Evolutionary conservation across 2,888 invertebrate genomes (phyloP).

Genomic region (Xylota segnis): DNA sequence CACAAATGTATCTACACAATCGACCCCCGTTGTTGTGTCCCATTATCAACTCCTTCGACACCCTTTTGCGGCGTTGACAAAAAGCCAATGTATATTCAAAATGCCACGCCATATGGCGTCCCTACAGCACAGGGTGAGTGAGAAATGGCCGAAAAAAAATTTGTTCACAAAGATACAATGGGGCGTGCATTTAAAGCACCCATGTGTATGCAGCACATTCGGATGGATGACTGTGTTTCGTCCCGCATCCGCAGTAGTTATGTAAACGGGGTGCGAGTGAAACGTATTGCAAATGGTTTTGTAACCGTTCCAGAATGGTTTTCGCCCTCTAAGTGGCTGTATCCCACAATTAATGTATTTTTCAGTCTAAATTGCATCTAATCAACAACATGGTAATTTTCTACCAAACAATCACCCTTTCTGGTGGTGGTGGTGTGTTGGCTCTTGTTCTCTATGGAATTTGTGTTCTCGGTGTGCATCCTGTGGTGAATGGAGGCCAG

Average conservation of each 20-base stretch:
- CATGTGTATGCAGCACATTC: slow-evolving; percentile 11
- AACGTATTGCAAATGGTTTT: slow-evolving; percentile 34
- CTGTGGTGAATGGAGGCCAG: slow-evolving; percentile 23
- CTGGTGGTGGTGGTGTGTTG: slow-evolving; percentile 17
- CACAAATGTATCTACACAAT: slow-evolving; percentile 14
- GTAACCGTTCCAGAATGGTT: slow-evolving; percentile 37
- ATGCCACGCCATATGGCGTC: slow-evolving; percentile 29
- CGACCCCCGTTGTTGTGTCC: slow-evolving; percentile 5
- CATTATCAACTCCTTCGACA: slow-evolving; percentile 36
- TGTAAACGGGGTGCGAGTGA: slow-evolving; percentile 25
- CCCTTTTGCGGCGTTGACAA: slow-evolving; percentile 25
- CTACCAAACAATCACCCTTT: slow-evolving; percentile 55
- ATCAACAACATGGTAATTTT: slow-evolving; percentile 66
- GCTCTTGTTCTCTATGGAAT: slow-evolving; percentile 10
- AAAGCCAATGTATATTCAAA: slow-evolving; percentile 34
- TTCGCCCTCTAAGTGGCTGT: slow-evolving; percentile 49
- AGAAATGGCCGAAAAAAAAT: slow-evolving; percentile 10
- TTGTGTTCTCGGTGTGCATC: slow-evolving; percentile 19
- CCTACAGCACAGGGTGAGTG: background rate
- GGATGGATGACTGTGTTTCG: slow-evolving; percentile 14
- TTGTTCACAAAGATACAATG: slow-evolving; percentile 12
- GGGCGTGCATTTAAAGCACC: slow-evolving; percentile 28
- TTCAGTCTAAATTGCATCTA: slow-evolving; percentile 61
- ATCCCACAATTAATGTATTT: slow-evolving; percentile 65
- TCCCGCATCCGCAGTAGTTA: slow-evolving; percentile 20